These are phyloP conservation scores for Pomatostomus ruficeps DNA, from an alignment of 2,113 vertebrate species.

Conservation along the genomic window DNA sequence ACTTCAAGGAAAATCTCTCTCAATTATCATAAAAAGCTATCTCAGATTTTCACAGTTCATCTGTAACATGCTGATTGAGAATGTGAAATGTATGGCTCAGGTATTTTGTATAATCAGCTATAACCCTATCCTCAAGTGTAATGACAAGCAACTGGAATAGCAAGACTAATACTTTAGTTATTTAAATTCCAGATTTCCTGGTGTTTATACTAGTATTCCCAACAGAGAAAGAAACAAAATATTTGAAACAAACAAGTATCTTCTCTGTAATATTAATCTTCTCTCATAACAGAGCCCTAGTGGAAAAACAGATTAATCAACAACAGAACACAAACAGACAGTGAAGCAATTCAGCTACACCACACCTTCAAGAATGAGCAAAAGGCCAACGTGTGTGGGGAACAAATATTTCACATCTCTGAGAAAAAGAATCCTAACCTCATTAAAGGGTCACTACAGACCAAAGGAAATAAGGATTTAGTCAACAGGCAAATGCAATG, in stretches of 20 bases:
- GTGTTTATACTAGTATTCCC: constrained; percentile 64
- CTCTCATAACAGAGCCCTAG: constrained; percentile 26
- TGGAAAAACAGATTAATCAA: constrained; percentile 53
- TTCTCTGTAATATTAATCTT: constrained; percentile 54
- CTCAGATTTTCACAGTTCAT: constrained; percentile 74
- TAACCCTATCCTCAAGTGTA: constrained; percentile 65
- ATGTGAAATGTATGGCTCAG: constrained; percentile 65
- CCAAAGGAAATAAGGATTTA: background rate
- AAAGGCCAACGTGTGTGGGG: background rate
- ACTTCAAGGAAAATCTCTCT: constrained; percentile 72
- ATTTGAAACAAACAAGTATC: constrained; percentile 67
- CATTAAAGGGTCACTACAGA: background rate
- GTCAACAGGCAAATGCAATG: background rate
- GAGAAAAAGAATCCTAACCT: background rate
- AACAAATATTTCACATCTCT: background rate
- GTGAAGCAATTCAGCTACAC: background rate
- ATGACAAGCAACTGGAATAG: constrained; percentile 59
- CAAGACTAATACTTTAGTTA: constrained; percentile 62
- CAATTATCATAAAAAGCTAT: constrained; percentile 75
- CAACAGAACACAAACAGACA: constrained; percentile 4
- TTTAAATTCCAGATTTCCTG: constrained; percentile 68
- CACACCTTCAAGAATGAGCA: background rate
- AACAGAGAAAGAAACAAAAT: constrained; percentile 57
- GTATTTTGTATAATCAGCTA: constrained; percentile 65
- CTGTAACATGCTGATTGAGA: constrained; percentile 69